Conservation (phyloP, 2,888 invertebrate genomes). For the Chloroclystis v-ata region DNA sequence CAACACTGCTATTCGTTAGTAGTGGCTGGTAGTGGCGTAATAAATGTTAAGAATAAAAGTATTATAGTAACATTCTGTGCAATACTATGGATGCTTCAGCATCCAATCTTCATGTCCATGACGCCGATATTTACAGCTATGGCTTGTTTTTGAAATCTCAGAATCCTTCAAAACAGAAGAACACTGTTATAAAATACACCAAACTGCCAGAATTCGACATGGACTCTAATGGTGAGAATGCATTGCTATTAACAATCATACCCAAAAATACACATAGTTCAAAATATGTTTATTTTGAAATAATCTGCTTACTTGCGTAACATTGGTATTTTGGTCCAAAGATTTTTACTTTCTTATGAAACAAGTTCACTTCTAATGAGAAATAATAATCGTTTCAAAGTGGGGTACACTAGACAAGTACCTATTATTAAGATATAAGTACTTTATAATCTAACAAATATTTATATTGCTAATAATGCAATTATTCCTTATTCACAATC, state of each 20-base stretch:
- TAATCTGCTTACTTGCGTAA: neutral
- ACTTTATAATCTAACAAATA: too few species aligned
- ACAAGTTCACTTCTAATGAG: too few species aligned
- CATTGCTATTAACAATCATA: constrained; percentile 1
- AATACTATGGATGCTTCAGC: constrained; percentile 64
- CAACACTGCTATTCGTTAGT: constrained; percentile 7
- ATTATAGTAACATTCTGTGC: constrained; percentile 20
- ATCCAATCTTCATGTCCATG: constrained; percentile 45
- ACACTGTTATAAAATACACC: constrained; percentile 60
- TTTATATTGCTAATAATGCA: too few species aligned
- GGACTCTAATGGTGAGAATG: constrained; percentile 47
- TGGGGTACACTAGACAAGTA: too few species aligned
- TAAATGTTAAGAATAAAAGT: constrained; percentile 29
- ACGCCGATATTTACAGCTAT: constrained; percentile 38
- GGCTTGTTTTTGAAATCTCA: constrained; percentile 47
- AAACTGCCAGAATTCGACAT: constrained; percentile 60
- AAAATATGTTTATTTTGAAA: neutral
- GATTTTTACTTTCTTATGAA: too few species aligned
- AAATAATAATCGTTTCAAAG: too few species aligned
- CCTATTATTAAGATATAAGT: too few species aligned
- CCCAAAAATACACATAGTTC: too few species aligned
- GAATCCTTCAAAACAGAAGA: constrained; percentile 45
- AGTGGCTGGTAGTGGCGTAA: neutral
- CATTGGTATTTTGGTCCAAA: too few species aligned
- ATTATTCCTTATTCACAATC: too few species aligned